Evolutionary conservation across 2,888 invertebrate species (phyloP), one percentile per base, ranked within the genome.

Genomic region (Furcula furcula): DNA sequence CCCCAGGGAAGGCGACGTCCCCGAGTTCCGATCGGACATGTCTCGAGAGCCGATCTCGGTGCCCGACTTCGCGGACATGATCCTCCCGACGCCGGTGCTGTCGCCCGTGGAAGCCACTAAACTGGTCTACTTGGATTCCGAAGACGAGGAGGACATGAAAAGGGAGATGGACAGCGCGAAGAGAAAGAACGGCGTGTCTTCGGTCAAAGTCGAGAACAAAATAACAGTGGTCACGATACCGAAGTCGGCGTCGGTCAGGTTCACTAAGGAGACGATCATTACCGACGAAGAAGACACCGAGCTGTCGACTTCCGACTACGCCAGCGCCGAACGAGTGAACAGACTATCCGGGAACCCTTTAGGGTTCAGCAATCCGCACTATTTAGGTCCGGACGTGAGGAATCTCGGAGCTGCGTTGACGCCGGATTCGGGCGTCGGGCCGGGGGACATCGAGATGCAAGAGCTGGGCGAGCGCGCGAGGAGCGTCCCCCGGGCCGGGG

Each of bases 331-430:
- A 72, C 90, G 91, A 0, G 91, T 93, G 12, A 91, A 91, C 65
- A 71, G 91, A 18, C 64, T 90, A 26, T 87, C 91, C 2, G 90
- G 90, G 0, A 82, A 80, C 11, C 65, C 89, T 55, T 31, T 92
- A 36, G 93, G 94, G 1, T 94, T 94, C 73, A 93, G 93, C 63
- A 94, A 94, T 72, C 94, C 94, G 3, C 94, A 94, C 70, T 94
- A 94, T 64, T 74, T 94, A 49, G 93, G 93, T 0, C 90, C 93
- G 4, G 93, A 93, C 50, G 90, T 92, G 92, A 43, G 91, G 90
- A 47, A 93, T 91, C 26, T 96, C 92, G 79, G 93, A 89, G 48
- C 92, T 90, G 50, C 94, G 90, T 50, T 80, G 56, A 93, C 93
- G 29, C 93, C 93, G 0, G 93, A 93, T 57, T 92, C 92, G 34